Evolutionary conservation across 1,140 invertebrate genomes (phyloP).

Genomic region (Penaeus indicus): DNA sequence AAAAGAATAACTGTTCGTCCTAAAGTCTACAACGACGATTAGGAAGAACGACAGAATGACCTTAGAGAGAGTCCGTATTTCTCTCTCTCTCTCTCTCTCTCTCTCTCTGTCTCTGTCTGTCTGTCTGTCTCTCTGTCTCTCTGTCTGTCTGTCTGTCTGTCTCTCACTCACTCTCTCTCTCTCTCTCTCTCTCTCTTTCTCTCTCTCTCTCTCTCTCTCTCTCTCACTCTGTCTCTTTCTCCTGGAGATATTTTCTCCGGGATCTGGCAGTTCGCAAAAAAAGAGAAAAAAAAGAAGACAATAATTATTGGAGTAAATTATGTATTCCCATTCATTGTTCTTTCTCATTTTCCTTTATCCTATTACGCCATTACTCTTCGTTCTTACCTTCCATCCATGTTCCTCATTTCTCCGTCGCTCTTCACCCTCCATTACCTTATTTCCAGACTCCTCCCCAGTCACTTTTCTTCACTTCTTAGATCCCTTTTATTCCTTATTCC

Average conservation of each 20-base stretch:
- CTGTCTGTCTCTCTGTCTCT: neutral
- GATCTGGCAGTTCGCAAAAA: too few relatives aligned
- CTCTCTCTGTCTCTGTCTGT: neutral
- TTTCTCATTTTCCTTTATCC: neutral
- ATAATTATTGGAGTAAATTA: too few relatives aligned
- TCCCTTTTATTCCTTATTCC: too few relatives aligned
- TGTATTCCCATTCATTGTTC: neutral
- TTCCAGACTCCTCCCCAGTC: neutral
- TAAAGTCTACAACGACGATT: too few relatives aligned
- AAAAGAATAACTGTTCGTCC: too few relatives aligned
- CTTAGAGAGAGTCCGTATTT: neutral
- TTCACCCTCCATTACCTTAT: neutral
- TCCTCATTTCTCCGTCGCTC: neutral
- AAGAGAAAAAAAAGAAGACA: too few relatives aligned
- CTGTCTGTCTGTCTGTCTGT: neutral
- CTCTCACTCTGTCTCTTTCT: neutral
- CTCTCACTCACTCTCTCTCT: slow-evolving; percentile 12
- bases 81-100: neutral
- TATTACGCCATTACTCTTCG: neutral
- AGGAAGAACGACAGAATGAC: too few relatives aligned
- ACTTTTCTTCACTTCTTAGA: neutral
- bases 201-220: slow-evolving; percentile 10
- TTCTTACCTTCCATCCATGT: neutral
- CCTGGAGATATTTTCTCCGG: neutral
- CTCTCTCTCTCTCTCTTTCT: slow-evolving; percentile 16